A percentile compares a stretch with the other conserved stretches of the same genome.
Evolutionary conservation across 2,797 vertebrate genomes (phyloP).

Genomic region (Arnoldichthys spilopterus): DNA sequence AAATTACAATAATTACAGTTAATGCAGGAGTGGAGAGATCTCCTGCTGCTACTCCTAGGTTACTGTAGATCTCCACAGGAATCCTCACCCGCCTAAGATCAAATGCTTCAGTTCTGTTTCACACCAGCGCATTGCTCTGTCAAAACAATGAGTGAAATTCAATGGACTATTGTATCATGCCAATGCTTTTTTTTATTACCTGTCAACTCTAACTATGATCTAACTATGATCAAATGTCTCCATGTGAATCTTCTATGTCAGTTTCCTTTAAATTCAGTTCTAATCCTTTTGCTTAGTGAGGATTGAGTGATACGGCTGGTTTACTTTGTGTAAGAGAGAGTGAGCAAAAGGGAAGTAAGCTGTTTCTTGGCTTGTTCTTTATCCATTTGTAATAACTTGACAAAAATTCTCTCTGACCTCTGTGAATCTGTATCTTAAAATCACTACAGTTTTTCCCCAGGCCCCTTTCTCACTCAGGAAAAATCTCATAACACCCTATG

Average conservation of each 20-base stretch:
- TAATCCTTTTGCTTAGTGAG: background rate
- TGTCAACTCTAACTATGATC: too few species aligned
- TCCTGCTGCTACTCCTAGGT: slow-evolving; percentile 65
- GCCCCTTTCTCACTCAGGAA: slow-evolving; percentile 11
- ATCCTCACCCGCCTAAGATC: background rate
- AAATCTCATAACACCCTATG: slow-evolving; percentile 56
- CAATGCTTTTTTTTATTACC: too few species aligned
- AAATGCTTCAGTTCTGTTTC: slow-evolving; percentile 15
- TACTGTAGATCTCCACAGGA: slow-evolving; percentile 68
- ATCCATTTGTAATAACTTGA: background rate
- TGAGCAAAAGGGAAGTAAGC: background rate
- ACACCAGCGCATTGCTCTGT: background rate
- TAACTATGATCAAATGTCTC: background rate
- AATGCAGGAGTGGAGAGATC: background rate
- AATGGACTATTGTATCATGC: background rate
- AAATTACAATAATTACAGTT: background rate
- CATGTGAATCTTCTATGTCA: too few species aligned
- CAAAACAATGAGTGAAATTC: background rate
- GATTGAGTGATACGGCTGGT: too few species aligned
- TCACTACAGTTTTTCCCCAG: background rate
- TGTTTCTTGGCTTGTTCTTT: background rate
- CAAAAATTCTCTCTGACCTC: background rate
- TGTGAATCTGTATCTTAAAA: slow-evolving; percentile 6
- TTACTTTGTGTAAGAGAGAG: background rate
- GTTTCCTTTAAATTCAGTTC: background rate